Percentiles rank a stretch among this genome's conserved stretches.
Conservation (phyloP, 2,888 invertebrate genomes). For the Cabera pusaria region DNA sequence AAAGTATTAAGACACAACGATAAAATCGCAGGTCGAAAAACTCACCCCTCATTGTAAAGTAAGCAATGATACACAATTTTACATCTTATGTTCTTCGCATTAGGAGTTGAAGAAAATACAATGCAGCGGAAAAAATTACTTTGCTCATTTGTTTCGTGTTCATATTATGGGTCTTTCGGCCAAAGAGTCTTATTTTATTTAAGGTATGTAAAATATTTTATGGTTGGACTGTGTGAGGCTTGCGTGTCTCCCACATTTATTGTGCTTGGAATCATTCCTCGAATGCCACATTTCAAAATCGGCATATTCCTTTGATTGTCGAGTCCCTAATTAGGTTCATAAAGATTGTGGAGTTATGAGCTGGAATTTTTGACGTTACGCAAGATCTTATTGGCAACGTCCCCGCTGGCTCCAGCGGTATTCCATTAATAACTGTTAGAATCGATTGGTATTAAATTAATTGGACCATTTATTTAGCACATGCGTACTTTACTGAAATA, state of each 20-base stretch:
- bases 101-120: conserved; percentile 31
- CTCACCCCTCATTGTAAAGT: conserved; percentile 20
- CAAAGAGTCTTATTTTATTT: conserved; percentile 56
- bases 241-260: conserved; percentile 50
- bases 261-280: conserved; percentile 44
- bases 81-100: conserved; percentile 31
- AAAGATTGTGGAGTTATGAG: conserved; percentile 35
- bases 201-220: conserved; percentile 59
- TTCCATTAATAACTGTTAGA: conserved; percentile 4
- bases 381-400: conserved; percentile 16
- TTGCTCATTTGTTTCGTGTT: conserved; percentile 53
- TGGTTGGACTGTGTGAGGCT: conserved; percentile 55
- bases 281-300: conserved; percentile 44
- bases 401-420: conserved; percentile 5
- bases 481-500: conserved; percentile 18
- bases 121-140: conserved; percentile 40
- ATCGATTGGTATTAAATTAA: conserved; percentile 9
- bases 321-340: conserved; percentile 45
- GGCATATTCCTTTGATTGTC: conserved; percentile 43
- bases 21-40: conserved; percentile 37
- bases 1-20: conserved; percentile 42
- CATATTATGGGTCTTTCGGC: conserved; percentile 50
- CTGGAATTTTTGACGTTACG: conserved; percentile 17
- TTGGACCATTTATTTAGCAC: conserved; percentile 7
- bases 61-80: conserved; percentile 27